phyloP scores from a whole-genome alignment of 2,113 vertebrate species.

The Haliaeetus leucogaster region DNA sequence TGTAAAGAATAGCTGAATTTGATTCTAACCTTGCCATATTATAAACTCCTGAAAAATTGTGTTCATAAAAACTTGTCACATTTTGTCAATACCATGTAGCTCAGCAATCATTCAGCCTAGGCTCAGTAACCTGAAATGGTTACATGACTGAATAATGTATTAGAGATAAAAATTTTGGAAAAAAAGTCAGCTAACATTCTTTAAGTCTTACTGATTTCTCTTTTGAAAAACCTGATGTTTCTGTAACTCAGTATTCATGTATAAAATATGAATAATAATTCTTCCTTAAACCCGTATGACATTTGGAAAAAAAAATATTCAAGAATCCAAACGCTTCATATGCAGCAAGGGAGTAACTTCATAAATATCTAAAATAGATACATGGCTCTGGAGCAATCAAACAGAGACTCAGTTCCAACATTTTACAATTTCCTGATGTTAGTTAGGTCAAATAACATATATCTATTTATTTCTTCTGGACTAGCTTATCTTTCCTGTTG shows the following conservation, averaged over 20 bases:
- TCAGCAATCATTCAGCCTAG: background rate
- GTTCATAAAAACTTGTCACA: background rate
- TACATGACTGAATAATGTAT: background rate
- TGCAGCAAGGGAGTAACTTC: background rate
- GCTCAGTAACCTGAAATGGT: background rate
- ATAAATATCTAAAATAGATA: background rate
- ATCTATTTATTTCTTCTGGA: background rate
- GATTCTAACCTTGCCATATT: background rate
- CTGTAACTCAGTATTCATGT: background rate
- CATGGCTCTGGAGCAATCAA: background rate
- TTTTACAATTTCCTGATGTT: background rate
- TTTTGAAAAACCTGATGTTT: background rate
- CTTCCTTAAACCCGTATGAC: background rate
- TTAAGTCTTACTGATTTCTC: background rate
- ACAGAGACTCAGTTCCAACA: background rate
- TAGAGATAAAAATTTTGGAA: background rate
- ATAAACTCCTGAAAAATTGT: background rate
- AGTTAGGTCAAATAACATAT: background rate
- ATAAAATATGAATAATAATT: background rate
- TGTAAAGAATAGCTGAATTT: background rate
- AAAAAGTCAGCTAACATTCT: background rate
- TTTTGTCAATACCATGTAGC: background rate
- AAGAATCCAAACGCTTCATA: background rate
- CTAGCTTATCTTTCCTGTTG: background rate
- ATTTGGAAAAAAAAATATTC: background rate